Evolutionary conservation across 2,888 invertebrate genomes (phyloP), one percentile per base, ranked within the genome.

Genomic region (Pseudococcus jackbeardsleyi): DNA sequence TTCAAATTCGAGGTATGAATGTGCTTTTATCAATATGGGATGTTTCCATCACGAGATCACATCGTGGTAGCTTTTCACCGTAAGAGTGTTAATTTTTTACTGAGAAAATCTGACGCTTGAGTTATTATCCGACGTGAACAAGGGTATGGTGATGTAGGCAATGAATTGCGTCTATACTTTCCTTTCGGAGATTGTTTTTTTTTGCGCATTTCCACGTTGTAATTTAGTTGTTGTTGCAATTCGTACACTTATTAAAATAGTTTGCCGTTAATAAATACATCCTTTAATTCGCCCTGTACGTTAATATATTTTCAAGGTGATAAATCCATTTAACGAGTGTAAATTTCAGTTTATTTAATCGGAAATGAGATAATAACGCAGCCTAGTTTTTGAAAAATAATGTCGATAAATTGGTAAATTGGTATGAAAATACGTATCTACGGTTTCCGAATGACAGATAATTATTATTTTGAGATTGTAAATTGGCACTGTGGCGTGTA

Each of bases 301-400:
- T 82, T 82, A 82, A 82, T 82, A 46, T n/a, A 82, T 11, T 22
- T 46, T 82, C 79, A 82, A 82, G 79, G 79, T 82, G 26, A 82
- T 82, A 46, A 82, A 82, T 82, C 79, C 19, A 82, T 82, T 46
- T 82, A 82, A 82, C 79, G 4, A 82, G 46, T 8, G 79, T 46
- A 82, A 82, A 82, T 82, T 82, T 82, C 79, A 82, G n/a, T 82
- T 46, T 46, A 82, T 82, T 46, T 19, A 82, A 42, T 82, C 79
- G 79, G 46, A 82, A 46, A 82, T 82, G 33, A 82, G 64, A 64
- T 64, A 64, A 64, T 64, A 22, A 64, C 22, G 12, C 22, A 22
- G 64, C 64, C 64, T 64, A 64, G 22, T 64, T 22, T 22, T 64
- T 64, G 64, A 64, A 22, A 64, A 64, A 64, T 22, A 22, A 64